A percentile compares a stretch with the other conserved stretches of the same genome.
These are phyloP conservation scores for Lepilemur septentrionalis DNA, from an alignment of 2,797 vertebrate genomes.

Conservation along the genomic window DNA sequence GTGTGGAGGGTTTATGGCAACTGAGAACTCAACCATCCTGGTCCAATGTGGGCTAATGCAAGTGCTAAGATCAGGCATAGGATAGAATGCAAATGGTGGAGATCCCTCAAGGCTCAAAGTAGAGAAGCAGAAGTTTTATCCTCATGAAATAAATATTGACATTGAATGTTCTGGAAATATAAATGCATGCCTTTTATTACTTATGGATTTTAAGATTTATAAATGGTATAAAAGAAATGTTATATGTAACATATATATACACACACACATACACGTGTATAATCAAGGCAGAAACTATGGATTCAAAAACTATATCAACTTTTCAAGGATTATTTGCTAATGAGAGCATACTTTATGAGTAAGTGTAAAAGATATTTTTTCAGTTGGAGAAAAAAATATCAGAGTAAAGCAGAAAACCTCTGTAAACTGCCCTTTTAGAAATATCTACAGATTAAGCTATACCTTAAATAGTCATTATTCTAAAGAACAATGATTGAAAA, in stretches of 20 bases:
- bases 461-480: not conserved
- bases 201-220: not conserved
- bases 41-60: not conserved
- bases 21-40: not conserved
- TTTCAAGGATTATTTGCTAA: not conserved
- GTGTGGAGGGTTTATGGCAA: not conserved
- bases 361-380: not conserved
- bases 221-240: not conserved
- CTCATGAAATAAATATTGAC: not conserved
- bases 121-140: not conserved
- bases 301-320: not conserved
- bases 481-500: not conserved
- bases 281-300: not conserved
- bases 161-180: not conserved
- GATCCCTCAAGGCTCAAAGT: no score
- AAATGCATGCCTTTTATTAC: not conserved
- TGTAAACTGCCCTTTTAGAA: not conserved
- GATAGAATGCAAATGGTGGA: no score
- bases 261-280: not conserved
- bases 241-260: not conserved
- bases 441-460: not conserved
- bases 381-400: not conserved
- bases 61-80: not conserved
- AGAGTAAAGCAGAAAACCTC: not conserved
- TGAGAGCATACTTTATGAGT: not conserved